A percentile compares a stretch with the other conserved stretches of the same genome.
phyloP scores from a whole-genome alignment of 37 sponge, comb jelly and placozoan genomes.

The Spongilla lacustris region DNA sequence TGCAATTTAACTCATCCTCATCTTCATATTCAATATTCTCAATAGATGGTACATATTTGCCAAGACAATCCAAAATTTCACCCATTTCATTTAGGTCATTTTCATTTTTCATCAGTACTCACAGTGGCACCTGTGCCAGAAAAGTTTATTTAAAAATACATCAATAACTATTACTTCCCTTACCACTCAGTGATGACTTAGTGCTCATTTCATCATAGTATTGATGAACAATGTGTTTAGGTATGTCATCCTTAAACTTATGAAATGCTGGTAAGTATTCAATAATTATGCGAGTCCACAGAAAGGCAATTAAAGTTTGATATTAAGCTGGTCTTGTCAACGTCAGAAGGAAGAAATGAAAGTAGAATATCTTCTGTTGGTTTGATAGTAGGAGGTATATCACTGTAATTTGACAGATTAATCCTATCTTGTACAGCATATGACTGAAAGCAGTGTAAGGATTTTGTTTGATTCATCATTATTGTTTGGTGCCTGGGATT shows the following conservation, averaged over 20 bases:
- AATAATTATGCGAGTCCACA: neutral
- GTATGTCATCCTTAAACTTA: neutral
- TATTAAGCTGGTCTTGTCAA: neutral
- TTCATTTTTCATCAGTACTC: neutral
- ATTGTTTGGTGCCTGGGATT: neutral
- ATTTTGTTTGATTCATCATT: neutral
- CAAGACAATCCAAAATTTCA: neutral
- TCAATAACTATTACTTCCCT: neutral
- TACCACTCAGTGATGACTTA: neutral
- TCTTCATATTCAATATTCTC: neutral
- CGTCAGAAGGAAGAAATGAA: neutral
- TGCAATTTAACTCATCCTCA: neutral
- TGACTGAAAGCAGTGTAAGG: neutral
- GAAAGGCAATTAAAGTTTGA: neutral
- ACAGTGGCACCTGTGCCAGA: neutral
- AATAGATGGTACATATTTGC: neutral
- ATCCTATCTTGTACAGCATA: neutral
- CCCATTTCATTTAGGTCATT: neutral
- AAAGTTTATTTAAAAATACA: neutral
- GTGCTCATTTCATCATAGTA: neutral
- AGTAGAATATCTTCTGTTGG: neutral
- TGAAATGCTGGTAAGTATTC: neutral
- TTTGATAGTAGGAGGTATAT: neutral
- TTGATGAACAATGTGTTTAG: neutral
- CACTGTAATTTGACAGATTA: neutral